Evolutionary conservation across 1,140 invertebrate genomes (phyloP).

Genomic region (Centruroides sculpturatus): DNA sequence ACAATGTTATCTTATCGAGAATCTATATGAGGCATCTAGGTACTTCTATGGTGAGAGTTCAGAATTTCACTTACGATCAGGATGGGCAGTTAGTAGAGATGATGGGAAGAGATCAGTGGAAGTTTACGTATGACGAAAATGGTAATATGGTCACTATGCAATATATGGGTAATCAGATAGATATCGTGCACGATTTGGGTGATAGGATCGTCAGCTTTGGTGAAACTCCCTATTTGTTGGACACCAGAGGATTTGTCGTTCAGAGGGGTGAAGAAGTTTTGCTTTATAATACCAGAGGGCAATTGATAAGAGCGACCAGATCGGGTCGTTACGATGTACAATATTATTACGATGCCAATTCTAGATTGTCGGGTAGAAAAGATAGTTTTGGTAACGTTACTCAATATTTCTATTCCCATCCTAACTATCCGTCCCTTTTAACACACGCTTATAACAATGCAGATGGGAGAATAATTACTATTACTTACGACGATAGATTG

Average conservation of each 20-base stretch:
- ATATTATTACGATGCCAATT: conserved; percentile 84
- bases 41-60: conserved; percentile 15
- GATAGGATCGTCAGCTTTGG: conserved; percentile 55
- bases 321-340: conserved; percentile 78
- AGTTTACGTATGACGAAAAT: conserved; percentile 89
- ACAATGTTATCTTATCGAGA: conserved; percentile 16
- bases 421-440: conserved; percentile 56
- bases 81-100: conserved; percentile 77
- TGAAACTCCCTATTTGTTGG: conserved; percentile 58
- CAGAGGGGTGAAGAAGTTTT: conserved; percentile 74
- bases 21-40: conserved; percentile 18
- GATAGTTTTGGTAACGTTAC: conserved; percentile 85
- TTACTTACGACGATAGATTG: conserved; percentile 73
- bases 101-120: conserved; percentile 77
- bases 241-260: conserved; percentile 78
- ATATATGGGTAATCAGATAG: conserved; percentile 69
- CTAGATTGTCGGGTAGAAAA: conserved; percentile 65
- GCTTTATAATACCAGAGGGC: conserved; percentile 79
- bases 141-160: conserved; percentile 82
- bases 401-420: conserved; percentile 88
- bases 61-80: conserved; percentile 70
- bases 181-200: conserved; percentile 79
- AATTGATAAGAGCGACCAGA: conserved; percentile 72
- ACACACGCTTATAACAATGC: conserved; percentile 84
- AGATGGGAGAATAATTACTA: conserved; percentile 57